phyloP scores from a whole-genome alignment of 2,888 invertebrate genomes.

The Calliphora vomitoria region DNA sequence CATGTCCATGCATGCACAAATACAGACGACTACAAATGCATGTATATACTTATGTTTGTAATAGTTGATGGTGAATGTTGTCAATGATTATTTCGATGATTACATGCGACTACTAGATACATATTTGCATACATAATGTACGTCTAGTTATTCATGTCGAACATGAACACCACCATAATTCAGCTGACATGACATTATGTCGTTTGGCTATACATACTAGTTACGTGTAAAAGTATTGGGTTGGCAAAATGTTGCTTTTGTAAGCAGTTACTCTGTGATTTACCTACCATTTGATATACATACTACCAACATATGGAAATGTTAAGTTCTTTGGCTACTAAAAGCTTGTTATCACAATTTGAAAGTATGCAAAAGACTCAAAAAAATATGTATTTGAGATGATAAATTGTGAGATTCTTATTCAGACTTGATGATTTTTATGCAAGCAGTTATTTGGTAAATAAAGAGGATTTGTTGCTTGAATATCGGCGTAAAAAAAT shows the following conservation, averaged over 20 bases:
- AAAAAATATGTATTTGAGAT: no score
- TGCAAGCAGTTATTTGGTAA: no score
- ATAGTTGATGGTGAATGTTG: background rate
- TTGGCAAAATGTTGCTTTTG: background rate
- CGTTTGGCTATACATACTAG: background rate
- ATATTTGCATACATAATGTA: background rate
- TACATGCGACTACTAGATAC: background rate
- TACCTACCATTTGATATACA: no score
- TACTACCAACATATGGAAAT: no score
- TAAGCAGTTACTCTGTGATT: no score
- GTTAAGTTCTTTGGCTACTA: no score
- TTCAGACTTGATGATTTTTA: no score
- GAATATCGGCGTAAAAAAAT: no score
- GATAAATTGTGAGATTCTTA: no score
- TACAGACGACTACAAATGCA: background rate
- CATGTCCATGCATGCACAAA: background rate
- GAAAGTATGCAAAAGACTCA: no score
- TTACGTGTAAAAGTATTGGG: background rate
- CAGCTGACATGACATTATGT: background rate
- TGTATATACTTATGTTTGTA: background rate
- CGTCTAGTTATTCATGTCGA: background rate
- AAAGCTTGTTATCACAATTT: no score
- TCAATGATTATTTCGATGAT: conserved; percentile 29
- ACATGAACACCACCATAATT: conserved; percentile 5
- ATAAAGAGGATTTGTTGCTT: no score